Percentiles rank a stretch among this genome's conserved stretches.
These are phyloP conservation scores for Latrodectus geometricus DNA, from an alignment of 1,140 invertebrate genomes.

Conservation along the genomic window DNA sequence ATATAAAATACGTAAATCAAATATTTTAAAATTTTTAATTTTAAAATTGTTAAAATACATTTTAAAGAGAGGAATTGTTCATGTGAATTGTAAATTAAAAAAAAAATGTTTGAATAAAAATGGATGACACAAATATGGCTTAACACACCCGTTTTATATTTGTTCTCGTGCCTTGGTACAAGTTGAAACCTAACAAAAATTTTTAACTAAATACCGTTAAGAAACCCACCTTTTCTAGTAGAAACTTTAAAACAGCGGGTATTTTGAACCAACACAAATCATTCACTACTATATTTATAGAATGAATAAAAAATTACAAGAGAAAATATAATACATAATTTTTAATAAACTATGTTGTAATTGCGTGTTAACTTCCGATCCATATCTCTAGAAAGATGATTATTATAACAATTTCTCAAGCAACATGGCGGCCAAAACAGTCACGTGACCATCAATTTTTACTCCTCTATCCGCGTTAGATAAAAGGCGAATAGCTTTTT, in stretches of 20 bases:
- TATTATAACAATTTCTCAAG: slow-evolving; percentile 56
- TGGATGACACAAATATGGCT: too few species aligned
- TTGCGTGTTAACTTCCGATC: background rate
- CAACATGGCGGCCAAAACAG: slow-evolving; percentile 45
- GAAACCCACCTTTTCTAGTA: slow-evolving; percentile 40
- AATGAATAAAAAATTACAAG: background rate
- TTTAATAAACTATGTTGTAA: background rate
- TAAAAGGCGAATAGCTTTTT: slow-evolving; percentile 60
- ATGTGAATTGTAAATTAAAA: too few species aligned
- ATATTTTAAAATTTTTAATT: too few species aligned
- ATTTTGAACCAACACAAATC: slow-evolving; percentile 15
- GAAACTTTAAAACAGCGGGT: slow-evolving; percentile 35
- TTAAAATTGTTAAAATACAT: too few species aligned
- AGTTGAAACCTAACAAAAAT: too few species aligned
- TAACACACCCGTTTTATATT: too few species aligned
- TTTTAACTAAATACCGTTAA: slow-evolving; percentile 45
- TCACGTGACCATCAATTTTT: slow-evolving; percentile 60
- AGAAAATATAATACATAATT: background rate
- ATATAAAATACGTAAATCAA: too few species aligned
- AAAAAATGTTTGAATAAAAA: too few species aligned
- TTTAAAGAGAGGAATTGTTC: too few species aligned
- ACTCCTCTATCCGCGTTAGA: slow-evolving; percentile 52
- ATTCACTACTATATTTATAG: background rate
- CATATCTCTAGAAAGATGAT: slow-evolving; percentile 51
- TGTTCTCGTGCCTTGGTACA: too few species aligned